Conservation (phyloP, 2,888 invertebrate species). For the Andrena flavipes region DNA sequence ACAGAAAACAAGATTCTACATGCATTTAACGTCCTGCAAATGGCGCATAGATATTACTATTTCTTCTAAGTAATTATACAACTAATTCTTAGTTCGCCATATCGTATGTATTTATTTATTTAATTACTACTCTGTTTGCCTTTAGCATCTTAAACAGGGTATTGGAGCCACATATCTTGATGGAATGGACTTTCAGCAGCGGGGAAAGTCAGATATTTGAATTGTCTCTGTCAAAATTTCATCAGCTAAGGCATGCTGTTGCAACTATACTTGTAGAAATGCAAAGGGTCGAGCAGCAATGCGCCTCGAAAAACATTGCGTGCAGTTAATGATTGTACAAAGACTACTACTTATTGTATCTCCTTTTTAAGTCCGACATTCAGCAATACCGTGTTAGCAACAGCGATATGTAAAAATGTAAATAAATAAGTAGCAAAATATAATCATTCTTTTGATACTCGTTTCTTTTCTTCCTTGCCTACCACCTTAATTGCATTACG, state of each 20-base stretch:
- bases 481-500: too few relatives aligned
- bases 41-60: constrained; percentile 86
- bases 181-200: constrained; percentile 85
- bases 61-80: constrained; percentile 84
- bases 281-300: constrained; percentile 85
- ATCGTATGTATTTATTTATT: constrained; percentile 4
- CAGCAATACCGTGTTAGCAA: constrained; percentile 23
- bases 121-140: constrained; percentile 42
- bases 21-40: constrained; percentile 83
- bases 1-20: constrained; percentile 84
- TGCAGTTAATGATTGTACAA: constrained; percentile 47
- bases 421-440: constrained; percentile 15
- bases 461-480: not conserved
- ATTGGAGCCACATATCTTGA: constrained; percentile 85
- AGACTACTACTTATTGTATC: not conserved
- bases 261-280: constrained; percentile 86
- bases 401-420: not conserved
- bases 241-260: constrained; percentile 85
- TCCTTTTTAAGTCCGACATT: not conserved
- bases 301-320: constrained; percentile 82
- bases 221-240: constrained; percentile 86
- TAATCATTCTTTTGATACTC: not conserved
- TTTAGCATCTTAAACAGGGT: constrained; percentile 83
- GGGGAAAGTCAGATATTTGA: constrained; percentile 85
- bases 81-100: not conserved